Evolutionary conservation across 2,113 vertebrate genomes (phyloP), one percentile per base, ranked within the genome.

Genomic region (Fregata magnificens): DNA sequence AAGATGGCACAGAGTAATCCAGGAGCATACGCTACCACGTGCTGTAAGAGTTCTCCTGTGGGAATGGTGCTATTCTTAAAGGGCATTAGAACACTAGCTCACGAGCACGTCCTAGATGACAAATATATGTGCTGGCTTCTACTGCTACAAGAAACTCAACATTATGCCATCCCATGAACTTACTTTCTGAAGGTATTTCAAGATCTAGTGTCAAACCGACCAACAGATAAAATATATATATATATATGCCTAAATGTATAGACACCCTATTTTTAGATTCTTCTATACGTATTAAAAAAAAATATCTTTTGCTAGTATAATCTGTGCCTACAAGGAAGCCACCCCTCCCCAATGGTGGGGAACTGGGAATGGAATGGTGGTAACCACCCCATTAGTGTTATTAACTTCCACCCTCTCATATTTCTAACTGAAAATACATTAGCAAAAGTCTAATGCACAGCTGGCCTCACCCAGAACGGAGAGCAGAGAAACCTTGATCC

Each of bases 71-170:
- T 42, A 0, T 13, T 34, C 22, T 18, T 55, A 18, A 59, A 45
- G 29, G 36, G 32, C n/a, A 40, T 11, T 16, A 10, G 17, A 59
- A 84, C 56, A n/a, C 26, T 3, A 78, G 26, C 45, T 50, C 56
- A 56, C 0, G 1, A 77, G 28, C 71, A 81, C 3, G 6, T 24
- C 31, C 53, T 42, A 47, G 36, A n/a, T 1, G 3, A 28, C 22
- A 58, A 78, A 28, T 2, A 2, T 12, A 26, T 24, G 10, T 32
- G 34, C 56, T 52, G 45, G 31, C 50, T 91, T 61, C 45, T 44
- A 36, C 69, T 55, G 45, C 77, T 38, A 14, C 24, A 10, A 14
- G 36, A n/a, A 79, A 76, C 34, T 49, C 32, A 45, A 34, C 10
- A 10, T 42, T n/a, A 58, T 2, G 4, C 9, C 34, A 52, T 34